Evolutionary conservation across 2,888 invertebrate genomes (phyloP), one percentile per base, ranked within the genome.

Genomic region (Biston betularia): DNA sequence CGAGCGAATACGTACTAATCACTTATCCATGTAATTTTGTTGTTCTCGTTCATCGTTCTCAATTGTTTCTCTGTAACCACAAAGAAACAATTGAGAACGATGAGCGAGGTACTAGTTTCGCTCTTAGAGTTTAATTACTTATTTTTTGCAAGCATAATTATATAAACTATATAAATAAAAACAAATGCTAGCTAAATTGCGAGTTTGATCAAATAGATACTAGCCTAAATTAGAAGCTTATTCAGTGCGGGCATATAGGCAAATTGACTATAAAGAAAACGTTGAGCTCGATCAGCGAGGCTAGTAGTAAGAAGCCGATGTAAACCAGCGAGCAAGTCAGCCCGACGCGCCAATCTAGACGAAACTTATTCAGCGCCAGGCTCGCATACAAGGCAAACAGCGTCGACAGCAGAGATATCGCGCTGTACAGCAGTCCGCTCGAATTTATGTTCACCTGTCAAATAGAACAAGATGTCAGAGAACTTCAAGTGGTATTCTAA

Each of bases 251-350:
- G 82, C 97, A 97, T 10, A 95, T 94, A 0, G 97, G 97, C 57
- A 95, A 86, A 88, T 97, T 97, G 8, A 97, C 96, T 2, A 92
- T 87, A 77, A 96, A 96, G 84, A 97, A 96, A 8, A 96, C 93
- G 82, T 97, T 97, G 59, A 97, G 92, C 86, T 97, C 97, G 58
- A 97, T 95, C 33, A 97, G 87, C 11, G 96, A 94, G 0, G 97
- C 96, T 70, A 97, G 86, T 0, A 94, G 80, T 6, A 97, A 87
- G 82, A 97, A 97, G 8, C 94, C 89, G 0, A 93, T 79, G 82
- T 98, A 98, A 74, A 96, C 95, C 5, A 94, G 54, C 0, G 96
- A 88, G 80, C 96, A 97, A 0, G 95, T 90, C 49, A 95, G 75
- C 2, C 97, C 97, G 42, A 97, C 94, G 78, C 94, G 95, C 92